Conservation (phyloP, 92 coral and sea anemone species). For the Muricea muricata region DNA sequence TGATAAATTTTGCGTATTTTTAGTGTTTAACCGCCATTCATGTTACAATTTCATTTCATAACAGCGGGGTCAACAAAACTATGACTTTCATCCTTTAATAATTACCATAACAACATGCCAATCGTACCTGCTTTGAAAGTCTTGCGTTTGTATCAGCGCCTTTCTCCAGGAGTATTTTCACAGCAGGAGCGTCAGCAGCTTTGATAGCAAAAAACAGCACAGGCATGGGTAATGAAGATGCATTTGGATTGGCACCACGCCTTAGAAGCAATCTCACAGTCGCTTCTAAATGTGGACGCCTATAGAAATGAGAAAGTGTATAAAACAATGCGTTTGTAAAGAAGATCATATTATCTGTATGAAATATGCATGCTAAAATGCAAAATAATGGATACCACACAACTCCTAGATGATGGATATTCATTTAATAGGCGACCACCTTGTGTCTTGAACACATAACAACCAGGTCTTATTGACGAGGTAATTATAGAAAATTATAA, state of each 20-base stretch:
- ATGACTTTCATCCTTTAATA: too few relatives aligned
- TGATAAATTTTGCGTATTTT: too few relatives aligned
- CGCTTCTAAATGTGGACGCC: constrained; percentile 98
- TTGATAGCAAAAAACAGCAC: constrained; percentile 98
- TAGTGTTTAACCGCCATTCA: too few relatives aligned
- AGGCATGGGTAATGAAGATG: constrained; percentile 97
- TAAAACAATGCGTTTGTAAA: neutral
- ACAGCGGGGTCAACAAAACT: too few relatives aligned
- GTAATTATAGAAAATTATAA: neutral
- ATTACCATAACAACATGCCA: neutral
- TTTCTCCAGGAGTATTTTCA: constrained; percentile 86
- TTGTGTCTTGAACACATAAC: too few relatives aligned
- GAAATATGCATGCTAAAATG: neutral
- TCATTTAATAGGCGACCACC: too few relatives aligned
- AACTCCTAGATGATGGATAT: too few relatives aligned
- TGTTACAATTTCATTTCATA: too few relatives aligned
- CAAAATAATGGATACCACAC: too few relatives aligned
- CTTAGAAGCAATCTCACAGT: constrained; percentile 89
- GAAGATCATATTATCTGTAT: neutral
- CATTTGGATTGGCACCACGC: constrained; percentile 97
- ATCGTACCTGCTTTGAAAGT: constrained; percentile 74
- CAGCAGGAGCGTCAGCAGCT: constrained; percentile 97
- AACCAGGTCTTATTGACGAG: too few relatives aligned
- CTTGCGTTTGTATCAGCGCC: constrained; percentile 95
- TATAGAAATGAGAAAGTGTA: constrained; percentile 34